Evolutionary conservation across 2,797 vertebrate genomes (phyloP).

Genomic region (Tragelaphus eurycerus): DNA sequence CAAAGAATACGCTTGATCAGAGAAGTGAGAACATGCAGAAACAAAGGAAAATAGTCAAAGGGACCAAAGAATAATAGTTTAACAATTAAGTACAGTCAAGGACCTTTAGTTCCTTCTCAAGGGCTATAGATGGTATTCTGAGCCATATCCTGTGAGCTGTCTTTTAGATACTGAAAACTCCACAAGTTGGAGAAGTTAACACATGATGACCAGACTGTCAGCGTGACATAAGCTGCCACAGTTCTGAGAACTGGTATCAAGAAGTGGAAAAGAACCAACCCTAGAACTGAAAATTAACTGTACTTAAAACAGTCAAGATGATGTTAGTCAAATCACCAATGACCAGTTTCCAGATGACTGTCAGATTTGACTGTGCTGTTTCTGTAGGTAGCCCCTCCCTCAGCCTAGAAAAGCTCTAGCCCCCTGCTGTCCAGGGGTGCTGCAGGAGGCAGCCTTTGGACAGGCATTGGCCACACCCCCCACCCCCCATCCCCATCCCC

Average conservation of each 20-base stretch:
- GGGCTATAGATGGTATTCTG: background rate
- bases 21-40: background rate
- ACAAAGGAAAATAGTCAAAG: background rate
- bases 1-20: background rate
- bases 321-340: background rate
- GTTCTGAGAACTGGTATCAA: background rate
- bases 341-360: background rate
- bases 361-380: background rate
- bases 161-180: background rate
- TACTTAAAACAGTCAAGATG: background rate
- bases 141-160: background rate
- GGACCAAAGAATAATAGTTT: background rate
- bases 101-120: background rate
- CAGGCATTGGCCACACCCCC: background rate
- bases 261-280: background rate
- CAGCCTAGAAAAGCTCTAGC: background rate
- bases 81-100: background rate
- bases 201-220: background rate
- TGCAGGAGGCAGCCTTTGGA: background rate
- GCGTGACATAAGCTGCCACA: background rate
- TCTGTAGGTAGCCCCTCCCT: background rate
- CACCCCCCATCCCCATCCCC: background rate
- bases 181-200: background rate
- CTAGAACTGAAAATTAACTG: background rate
- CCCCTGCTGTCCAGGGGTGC: background rate